Percentiles rank a stretch among this genome's conserved stretches.
These are phyloP conservation scores for Eumerus sabulonum DNA, from an alignment of 2,888 invertebrate genomes.

Conservation along the genomic window DNA sequence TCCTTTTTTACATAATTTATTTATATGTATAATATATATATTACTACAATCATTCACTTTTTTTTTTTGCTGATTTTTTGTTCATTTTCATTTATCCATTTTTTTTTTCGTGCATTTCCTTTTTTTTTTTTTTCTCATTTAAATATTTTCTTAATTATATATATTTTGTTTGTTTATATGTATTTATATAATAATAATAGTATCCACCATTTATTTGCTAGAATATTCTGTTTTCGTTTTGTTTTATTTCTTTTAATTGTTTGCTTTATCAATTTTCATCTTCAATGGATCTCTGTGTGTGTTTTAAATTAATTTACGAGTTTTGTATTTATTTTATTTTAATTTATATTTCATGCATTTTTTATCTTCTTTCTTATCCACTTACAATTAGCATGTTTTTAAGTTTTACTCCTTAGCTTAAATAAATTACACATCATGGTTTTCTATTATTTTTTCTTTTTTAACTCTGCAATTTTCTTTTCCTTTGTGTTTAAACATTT, in stretches of 20 bases:
- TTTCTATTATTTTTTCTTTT: slow-evolving; percentile 21
- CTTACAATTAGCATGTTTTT: slow-evolving; percentile 11
- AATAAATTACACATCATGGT: slow-evolving; percentile 67
- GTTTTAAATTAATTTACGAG: slow-evolving; percentile 55
- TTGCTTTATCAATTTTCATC: not conserved
- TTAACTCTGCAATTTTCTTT: not conserved
- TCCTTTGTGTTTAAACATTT: too few relatives aligned
- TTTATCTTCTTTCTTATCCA: slow-evolving; percentile 17
- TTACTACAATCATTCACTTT: slow-evolving; percentile 70
- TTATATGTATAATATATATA: slow-evolving; percentile 70
- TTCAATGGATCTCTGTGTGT: not conserved
- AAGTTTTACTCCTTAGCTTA: slow-evolving; percentile 46
- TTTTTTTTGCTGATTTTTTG: slow-evolving; percentile 16
- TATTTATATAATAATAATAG: slow-evolving; percentile 62
- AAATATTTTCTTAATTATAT: slow-evolving; percentile 64
- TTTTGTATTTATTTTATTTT: slow-evolving; percentile 24
- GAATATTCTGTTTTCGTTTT: slow-evolving; percentile 52
- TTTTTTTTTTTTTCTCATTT: slow-evolving; percentile 41
- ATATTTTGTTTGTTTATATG: slow-evolving; percentile 40
- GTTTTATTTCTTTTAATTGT: slow-evolving; percentile 33
- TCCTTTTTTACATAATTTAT: slow-evolving; percentile 71
- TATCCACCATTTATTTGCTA: slow-evolving; percentile 69
- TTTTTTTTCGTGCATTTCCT: slow-evolving; percentile 51
- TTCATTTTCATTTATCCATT: slow-evolving; percentile 23
- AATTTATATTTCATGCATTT: too few relatives aligned